Evolutionary conservation across 2,113 vertebrate species (phyloP).

Genomic region (Crotalus tigris): DNA sequence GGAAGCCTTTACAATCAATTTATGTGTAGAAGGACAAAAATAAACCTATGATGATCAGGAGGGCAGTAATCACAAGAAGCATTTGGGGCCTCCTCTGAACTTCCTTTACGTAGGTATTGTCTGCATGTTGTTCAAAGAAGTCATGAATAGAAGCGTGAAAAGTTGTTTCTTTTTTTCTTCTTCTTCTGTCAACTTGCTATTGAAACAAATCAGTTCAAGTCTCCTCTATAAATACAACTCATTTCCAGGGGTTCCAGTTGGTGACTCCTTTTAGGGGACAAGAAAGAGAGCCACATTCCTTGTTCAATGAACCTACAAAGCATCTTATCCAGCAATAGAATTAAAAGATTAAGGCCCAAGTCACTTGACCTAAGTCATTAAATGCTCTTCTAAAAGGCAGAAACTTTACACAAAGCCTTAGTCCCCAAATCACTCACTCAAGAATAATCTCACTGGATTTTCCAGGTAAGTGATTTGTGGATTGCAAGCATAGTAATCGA

Average conservation of each 20-base stretch:
- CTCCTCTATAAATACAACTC: conserved; percentile 2
- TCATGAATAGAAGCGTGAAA: not conserved
- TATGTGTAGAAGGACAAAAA: not conserved
- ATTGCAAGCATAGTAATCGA: not conserved
- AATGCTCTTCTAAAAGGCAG: conserved; percentile 20
- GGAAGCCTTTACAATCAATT: not conserved
- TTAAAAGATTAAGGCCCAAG: conserved; percentile 35
- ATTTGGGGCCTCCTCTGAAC: not conserved
- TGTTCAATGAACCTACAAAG: conserved; percentile 31
- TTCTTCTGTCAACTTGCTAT: not conserved
- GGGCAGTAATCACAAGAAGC: not conserved
- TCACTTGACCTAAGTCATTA: conserved; percentile 30
- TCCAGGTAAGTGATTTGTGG: conserved; percentile 6
- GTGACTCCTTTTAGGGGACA: conserved; percentile 22
- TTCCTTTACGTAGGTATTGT: not conserved
- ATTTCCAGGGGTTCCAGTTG: conserved; percentile 23
- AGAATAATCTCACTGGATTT: conserved; percentile 17
- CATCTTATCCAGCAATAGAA: conserved; percentile 30
- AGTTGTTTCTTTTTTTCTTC: not conserved
- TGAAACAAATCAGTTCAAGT: conserved; percentile 15
- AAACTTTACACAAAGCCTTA: conserved; percentile 23
- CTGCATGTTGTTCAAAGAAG: conserved; percentile 6
- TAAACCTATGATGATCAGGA: not conserved
- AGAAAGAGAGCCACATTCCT: conserved; percentile 31
- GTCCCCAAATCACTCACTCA: conserved; percentile 15